Evolutionary conservation across 1,140 invertebrate species (phyloP).

Genomic region (Macrobrachium nipponense): DNA sequence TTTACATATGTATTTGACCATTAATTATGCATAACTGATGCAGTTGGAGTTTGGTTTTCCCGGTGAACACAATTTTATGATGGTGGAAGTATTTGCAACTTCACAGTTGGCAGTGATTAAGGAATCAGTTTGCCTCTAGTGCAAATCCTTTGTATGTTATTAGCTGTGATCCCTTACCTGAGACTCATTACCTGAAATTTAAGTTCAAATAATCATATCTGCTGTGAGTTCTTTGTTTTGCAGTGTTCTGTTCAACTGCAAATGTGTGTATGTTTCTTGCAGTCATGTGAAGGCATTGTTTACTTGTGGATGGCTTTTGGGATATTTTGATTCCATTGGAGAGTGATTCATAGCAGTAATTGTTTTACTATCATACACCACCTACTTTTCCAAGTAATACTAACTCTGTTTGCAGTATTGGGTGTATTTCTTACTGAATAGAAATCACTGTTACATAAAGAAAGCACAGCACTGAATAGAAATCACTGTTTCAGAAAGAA

Average conservation of each 20-base stretch:
- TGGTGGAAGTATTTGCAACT: too few relatives aligned
- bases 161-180: conserved; percentile 30
- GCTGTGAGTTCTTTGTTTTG: conserved; percentile 30
- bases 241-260: conserved; percentile 42
- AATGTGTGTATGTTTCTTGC: conserved; percentile 39
- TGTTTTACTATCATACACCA: too few relatives aligned
- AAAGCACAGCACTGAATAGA: too few relatives aligned
- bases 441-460: too few relatives aligned
- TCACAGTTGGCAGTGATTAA: not conserved
- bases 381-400: too few relatives aligned
- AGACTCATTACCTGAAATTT: conserved; percentile 55
- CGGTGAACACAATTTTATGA: too few relatives aligned
- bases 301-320: not conserved
- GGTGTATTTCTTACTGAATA: too few relatives aligned
- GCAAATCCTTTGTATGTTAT: not conserved
- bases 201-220: conserved; percentile 36
- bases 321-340: not conserved
- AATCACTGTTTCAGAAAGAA: too few relatives aligned
- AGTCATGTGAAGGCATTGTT: not conserved
- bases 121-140: not conserved
- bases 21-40: too few relatives aligned
- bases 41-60: too few relatives aligned
- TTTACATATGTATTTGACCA: too few relatives aligned
- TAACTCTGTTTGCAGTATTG: too few relatives aligned
- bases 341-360: not conserved